Base-by-base conservation (phyloP, 2,888 invertebrate genomes). In the Strigamia crassipes region DNA sequence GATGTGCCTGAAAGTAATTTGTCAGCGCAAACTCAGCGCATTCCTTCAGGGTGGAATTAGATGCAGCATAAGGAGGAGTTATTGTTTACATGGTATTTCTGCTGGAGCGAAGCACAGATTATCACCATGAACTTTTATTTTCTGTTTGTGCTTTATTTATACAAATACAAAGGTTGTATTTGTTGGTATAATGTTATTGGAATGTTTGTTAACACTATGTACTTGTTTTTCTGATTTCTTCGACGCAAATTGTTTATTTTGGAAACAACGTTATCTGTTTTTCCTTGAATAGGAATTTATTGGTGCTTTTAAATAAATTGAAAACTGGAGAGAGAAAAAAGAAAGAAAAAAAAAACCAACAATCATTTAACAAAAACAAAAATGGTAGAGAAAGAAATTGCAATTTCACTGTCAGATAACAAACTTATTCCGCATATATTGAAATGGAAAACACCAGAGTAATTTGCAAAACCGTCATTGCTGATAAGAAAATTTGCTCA, bases 401-500 rank as follows among this genome's bases (percentile, higher is more conserved):
- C 12, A 27, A 27, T 27, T 23, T 73, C 73, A 73, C 27, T 3
- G 12, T 4, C 73, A 13, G 12, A 73, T 23, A 12, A 73, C 73
- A n/a, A 73, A 73, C 13, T 73, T 73, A 73, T 31, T 73, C n/a
- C 27, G 21, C 61, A 66, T 66, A 66, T 66, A 66, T 66, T 66
- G 61, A 66, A 66, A 66, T 66, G 23, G 61, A 66, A 66, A 27
- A 73, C 73, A 73, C 13, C 13, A 12, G 73, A 73, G 73, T 27
- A 73, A 73, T 73, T 73, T 73, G 12, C 73, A 73, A 73, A 66
- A 73, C 23, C 73, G 31, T 27, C 73, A 73, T 27, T 31, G 21
- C 27, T 73, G 73, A 73, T 73, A 73, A 73, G 73, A 73, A 31
- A 73, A 73, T 73, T 73, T 73, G 73, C 73, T 31, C 73, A 73